Percentiles rank a stretch among this genome's conserved stretches.
Evolutionary conservation across 1,140 invertebrate species (phyloP).

Genomic region (Papilio glaucus): DNA sequence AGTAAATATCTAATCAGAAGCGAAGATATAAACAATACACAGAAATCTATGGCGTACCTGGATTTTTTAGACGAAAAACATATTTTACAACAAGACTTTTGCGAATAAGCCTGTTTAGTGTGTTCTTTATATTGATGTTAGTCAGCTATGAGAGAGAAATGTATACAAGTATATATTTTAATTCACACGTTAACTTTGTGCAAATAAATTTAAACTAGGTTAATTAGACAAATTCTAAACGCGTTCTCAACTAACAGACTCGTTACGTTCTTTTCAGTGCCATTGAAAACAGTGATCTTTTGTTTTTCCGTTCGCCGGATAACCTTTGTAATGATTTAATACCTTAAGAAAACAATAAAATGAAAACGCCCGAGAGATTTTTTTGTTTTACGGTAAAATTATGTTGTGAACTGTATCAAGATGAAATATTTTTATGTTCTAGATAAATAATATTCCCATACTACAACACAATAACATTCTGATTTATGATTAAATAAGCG

Average conservation of each 20-base stretch:
- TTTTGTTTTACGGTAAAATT: background rate
- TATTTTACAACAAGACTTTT: too few species aligned
- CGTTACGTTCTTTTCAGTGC: conserved; percentile 9
- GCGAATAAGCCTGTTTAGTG: too few species aligned
- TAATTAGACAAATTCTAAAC: conserved; percentile 26
- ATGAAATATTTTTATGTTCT: background rate
- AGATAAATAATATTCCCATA: too few species aligned
- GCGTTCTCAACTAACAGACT: conserved; percentile 13
- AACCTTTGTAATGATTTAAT: conserved; percentile 26
- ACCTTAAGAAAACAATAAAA: conserved; percentile 14
- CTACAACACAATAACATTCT: too few species aligned
- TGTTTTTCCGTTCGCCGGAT: conserved; percentile 12
- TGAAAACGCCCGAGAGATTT: background rate
- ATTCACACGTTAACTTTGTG: background rate
- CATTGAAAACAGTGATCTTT: conserved; percentile 21
- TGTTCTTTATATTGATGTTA: too few species aligned
- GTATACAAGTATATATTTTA: background rate
- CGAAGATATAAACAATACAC: too few species aligned
- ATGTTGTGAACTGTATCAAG: background rate
- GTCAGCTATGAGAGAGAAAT: too few species aligned
- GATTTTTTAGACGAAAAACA: too few species aligned
- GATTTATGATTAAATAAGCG: too few species aligned
- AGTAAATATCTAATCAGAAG: too few species aligned
- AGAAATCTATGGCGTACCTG: too few species aligned
- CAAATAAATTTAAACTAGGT: conserved; percentile 15